Conservation (phyloP, 1,140 invertebrate species). For the Lepidurus arcticus region DNA sequence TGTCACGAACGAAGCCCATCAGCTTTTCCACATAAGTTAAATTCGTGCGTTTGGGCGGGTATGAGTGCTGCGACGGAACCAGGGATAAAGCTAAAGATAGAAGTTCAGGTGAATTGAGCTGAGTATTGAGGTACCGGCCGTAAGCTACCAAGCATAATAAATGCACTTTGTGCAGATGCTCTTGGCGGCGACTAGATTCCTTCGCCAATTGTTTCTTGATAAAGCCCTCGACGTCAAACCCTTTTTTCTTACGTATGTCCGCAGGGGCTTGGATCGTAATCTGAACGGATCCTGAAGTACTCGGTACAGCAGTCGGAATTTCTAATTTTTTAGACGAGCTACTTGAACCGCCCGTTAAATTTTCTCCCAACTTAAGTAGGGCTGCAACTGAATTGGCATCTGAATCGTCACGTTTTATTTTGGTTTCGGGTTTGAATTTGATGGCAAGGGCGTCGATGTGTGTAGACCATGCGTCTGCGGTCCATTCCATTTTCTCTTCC, state of each 20-base stretch:
- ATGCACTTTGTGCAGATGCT: slow-evolving; percentile 75
- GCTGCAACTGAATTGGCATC: neutral
- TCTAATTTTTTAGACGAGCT: neutral
- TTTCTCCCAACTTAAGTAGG: neutral
- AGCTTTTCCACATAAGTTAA: slow-evolving; percentile 69
- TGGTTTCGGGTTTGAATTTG: neutral
- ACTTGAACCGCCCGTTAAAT: neutral
- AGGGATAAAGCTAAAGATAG: slow-evolving; percentile 64
- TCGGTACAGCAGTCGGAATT: neutral
- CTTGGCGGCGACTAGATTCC: neutral
- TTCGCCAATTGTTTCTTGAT: neutral
- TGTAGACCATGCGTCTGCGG: neutral
- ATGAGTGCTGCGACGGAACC: slow-evolving; percentile 60
- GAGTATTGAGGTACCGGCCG: slow-evolving; percentile 67
- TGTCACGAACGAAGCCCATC: slow-evolving; percentile 65
- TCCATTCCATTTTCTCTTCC: neutral
- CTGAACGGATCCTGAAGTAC: neutral
- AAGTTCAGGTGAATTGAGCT: slow-evolving; percentile 61
- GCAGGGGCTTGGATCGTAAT: slow-evolving; percentile 12
- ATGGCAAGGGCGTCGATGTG: neutral
- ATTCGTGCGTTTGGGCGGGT: slow-evolving; percentile 63
- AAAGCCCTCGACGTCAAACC: neutral
- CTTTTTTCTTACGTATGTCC: neutral
- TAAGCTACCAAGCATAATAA: slow-evolving; percentile 73
- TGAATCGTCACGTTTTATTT: neutral